phyloP scores from a whole-genome alignment of 2,113 vertebrate species.

The Oryzias curvinotus region DNA sequence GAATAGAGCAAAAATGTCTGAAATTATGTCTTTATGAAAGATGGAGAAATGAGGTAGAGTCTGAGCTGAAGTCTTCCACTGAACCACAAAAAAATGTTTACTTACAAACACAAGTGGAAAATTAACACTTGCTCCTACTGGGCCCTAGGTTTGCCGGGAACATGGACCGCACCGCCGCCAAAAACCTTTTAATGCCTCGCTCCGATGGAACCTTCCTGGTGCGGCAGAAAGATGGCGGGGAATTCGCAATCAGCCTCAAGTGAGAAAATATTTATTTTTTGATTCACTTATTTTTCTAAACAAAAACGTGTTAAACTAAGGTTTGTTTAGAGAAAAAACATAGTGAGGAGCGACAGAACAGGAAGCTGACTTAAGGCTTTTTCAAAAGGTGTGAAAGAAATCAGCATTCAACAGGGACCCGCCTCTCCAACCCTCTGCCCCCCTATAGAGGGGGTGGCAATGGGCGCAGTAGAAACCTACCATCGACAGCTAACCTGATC shows the following conservation, averaged over 20 bases:
- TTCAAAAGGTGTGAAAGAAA: too few species aligned
- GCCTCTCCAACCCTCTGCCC: too few species aligned
- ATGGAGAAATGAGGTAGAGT: too few species aligned
- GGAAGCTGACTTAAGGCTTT: background rate
- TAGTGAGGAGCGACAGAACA: background rate
- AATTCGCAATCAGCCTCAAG: slow-evolving; percentile 95
- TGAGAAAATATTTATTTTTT: slow-evolving; percentile 50
- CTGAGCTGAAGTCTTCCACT: background rate
- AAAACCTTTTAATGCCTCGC: slow-evolving; percentile 78
- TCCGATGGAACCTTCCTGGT: slow-evolving; percentile 91
- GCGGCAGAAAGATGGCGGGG: slow-evolving; percentile 87
- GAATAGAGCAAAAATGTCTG: too few species aligned
- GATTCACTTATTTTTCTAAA: background rate
- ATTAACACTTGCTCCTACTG: background rate
- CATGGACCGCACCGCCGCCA: slow-evolving; percentile 85
- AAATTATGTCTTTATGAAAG: too few species aligned
- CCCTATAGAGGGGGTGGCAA: too few species aligned
- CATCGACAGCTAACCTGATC: too few species aligned
- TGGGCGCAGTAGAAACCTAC: too few species aligned
- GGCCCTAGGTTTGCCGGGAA: slow-evolving; percentile 85
- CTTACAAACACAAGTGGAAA: background rate
- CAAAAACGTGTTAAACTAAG: background rate
- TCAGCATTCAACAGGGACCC: too few species aligned
- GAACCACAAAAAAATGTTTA: background rate
- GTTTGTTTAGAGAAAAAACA: too few species aligned